A percentile compares a stretch with the other conserved stretches of the same genome.
Evolutionary conservation across 1,140 invertebrate species (phyloP).

Genomic region (Triops cancriformis): DNA sequence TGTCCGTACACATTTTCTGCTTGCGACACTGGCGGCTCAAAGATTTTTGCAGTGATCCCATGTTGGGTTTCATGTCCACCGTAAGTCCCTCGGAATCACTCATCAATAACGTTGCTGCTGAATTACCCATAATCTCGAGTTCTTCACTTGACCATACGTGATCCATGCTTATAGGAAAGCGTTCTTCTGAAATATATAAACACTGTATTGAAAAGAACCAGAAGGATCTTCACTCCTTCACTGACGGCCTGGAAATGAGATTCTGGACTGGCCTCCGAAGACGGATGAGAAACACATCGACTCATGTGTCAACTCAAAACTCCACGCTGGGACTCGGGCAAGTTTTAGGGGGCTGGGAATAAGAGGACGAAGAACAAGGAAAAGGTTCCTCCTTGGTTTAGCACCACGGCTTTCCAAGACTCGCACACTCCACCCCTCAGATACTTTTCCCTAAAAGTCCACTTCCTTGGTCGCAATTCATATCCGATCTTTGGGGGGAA

Average conservation of each 20-base stretch:
- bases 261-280: neutral
- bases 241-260: constrained; percentile 12
- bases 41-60: neutral
- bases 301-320: constrained; percentile 1
- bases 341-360: neutral
- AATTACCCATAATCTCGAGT: neutral
- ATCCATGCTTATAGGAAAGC: neutral
- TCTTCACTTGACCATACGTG: neutral
- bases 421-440: neutral
- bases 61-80: neutral
- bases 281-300: constrained; percentile 13
- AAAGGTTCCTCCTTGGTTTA: constrained; percentile 5
- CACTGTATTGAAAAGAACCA: neutral
- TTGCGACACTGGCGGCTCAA: neutral
- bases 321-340: neutral
- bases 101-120: neutral
- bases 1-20: neutral
- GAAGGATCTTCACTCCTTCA: neutral
- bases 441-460: neutral
- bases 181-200: neutral
- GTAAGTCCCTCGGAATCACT: neutral
- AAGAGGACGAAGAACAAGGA: neutral
- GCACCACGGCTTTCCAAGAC: neutral
- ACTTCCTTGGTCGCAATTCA: constrained; percentile 1
- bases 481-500: neutral